phyloP scores from a whole-genome alignment of 2,113 vertebrate species.

The Cyprinodon variegatus region DNA sequence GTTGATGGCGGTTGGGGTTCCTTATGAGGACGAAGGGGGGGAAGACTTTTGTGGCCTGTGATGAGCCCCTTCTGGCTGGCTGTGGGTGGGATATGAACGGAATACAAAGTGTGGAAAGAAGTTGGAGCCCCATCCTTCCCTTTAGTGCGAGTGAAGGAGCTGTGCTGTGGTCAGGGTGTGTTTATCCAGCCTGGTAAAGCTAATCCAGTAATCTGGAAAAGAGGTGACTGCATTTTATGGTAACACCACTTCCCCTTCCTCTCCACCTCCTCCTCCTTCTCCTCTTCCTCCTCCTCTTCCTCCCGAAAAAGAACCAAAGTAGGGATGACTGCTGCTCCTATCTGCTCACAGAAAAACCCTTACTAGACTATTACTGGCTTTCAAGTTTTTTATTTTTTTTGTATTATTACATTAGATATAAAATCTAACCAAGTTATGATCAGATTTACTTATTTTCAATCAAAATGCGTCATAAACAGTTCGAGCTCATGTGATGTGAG shows the following conservation, averaged over 20 bases:
- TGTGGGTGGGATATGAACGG: slow-evolving; percentile 43
- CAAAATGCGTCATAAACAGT: too few relatives aligned
- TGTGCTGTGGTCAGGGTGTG: slow-evolving; percentile 22
- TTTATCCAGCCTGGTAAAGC: slow-evolving; percentile 55
- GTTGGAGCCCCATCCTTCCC: slow-evolving; percentile 47
- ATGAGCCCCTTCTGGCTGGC: slow-evolving; percentile 42
- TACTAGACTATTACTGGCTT: neutral
- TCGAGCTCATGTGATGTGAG: too few relatives aligned
- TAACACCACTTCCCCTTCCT: slow-evolving; percentile 45
- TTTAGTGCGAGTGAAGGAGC: slow-evolving; percentile 16
- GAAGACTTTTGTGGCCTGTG: slow-evolving; percentile 62
- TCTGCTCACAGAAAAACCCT: neutral
- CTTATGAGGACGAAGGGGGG: slow-evolving; percentile 23
- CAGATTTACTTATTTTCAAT: too few relatives aligned
- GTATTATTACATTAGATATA: too few relatives aligned
- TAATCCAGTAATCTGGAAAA: slow-evolving; percentile 71
- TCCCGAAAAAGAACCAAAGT: slow-evolving; percentile 28
- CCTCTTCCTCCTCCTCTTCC: slow-evolving; percentile 37
- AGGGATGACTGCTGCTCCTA: slow-evolving; percentile 7
- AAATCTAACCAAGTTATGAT: too few relatives aligned
- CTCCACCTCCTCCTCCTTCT: slow-evolving; percentile 29
- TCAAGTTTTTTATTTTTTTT: too few relatives aligned
- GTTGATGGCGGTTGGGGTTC: slow-evolving; percentile 5
- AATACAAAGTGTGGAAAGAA: slow-evolving; percentile 57
- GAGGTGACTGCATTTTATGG: slow-evolving; percentile 57